These are phyloP conservation scores for Drusus annulatus DNA, from an alignment of 1,140 invertebrate species.

Conservation along the genomic window DNA sequence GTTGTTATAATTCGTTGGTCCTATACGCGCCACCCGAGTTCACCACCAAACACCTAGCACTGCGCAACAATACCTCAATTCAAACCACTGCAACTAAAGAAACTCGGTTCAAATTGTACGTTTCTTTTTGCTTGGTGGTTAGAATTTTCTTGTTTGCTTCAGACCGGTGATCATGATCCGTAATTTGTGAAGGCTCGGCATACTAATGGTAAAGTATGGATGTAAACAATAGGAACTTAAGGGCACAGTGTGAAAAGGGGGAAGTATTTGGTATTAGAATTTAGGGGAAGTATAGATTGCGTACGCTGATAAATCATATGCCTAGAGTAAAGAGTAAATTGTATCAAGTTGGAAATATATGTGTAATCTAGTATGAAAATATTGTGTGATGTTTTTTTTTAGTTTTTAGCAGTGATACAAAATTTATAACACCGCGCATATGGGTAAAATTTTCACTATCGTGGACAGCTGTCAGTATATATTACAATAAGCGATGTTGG, in stretches of 20 bases:
- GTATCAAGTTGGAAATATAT: no score
- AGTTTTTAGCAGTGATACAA: no score
- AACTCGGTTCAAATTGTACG: background rate
- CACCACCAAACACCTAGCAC: background rate
- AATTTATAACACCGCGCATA: no score
- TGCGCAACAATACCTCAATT: background rate
- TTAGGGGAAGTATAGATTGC: no score
- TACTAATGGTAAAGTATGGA: constrained; percentile 7
- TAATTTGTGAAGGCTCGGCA: constrained; percentile 28
- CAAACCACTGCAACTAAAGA: background rate
- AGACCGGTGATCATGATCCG: constrained; percentile 27
- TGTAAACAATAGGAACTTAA: constrained; percentile 2
- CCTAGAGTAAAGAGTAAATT: no score
- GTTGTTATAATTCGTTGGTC: constrained; percentile 37
- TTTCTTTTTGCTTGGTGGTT: background rate
- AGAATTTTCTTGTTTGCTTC: background rate
- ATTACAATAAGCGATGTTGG: no score
- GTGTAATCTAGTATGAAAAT: no score
- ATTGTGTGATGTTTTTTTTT: no score
- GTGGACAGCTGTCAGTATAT: no score
- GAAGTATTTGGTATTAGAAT: background rate
- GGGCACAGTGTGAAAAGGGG: background rate
- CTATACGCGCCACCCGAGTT: background rate
- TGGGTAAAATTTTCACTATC: no score
- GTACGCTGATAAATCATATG: no score